phyloP scores from a whole-genome alignment of 2,888 invertebrate genomes.

The Keiferia lycopersicella region DNA sequence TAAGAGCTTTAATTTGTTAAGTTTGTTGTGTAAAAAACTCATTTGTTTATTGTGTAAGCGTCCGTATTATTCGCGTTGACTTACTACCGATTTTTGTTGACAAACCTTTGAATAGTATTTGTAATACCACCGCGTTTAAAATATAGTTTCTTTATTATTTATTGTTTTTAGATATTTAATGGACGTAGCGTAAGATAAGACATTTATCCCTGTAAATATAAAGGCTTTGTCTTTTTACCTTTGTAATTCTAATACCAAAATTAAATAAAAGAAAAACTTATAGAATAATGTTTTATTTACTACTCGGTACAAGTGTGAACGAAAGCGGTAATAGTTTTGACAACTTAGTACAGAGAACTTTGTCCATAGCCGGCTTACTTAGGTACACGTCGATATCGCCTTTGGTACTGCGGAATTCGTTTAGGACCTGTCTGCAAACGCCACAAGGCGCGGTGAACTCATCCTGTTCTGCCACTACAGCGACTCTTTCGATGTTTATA shows the following conservation, averaged over 20 bases:
- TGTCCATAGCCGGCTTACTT: conserved; percentile 84
- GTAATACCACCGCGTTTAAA: conserved; percentile 25
- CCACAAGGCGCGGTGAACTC: conserved; percentile 92
- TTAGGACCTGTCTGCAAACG: conserved; percentile 90
- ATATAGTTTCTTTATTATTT: conserved; percentile 22
- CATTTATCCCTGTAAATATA: neutral
- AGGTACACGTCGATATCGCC: conserved; percentile 87
- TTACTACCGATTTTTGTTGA: neutral
- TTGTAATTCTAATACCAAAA: conserved; percentile 17
- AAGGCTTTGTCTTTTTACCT: neutral
- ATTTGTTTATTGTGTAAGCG: neutral
- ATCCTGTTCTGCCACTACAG: conserved; percentile 86
- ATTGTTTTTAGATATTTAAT: conserved; percentile 2
- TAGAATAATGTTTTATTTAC: conserved; percentile 1
- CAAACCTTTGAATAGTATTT: neutral
- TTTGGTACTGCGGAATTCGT: conserved; percentile 84
- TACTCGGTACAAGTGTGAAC: conserved; percentile 36
- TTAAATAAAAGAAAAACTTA: neutral
- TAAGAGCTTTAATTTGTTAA: conserved; percentile 5
- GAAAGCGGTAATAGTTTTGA: conserved; percentile 83
- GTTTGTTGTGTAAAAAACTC: neutral
- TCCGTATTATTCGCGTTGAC: neutral
- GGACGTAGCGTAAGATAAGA: conserved; percentile 1
- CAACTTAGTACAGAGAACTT: conserved; percentile 83
- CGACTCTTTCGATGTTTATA: conserved; percentile 85